These are phyloP conservation scores for Holotrichia oblita DNA, from an alignment of 1,140 invertebrate species.

Conservation along the genomic window DNA sequence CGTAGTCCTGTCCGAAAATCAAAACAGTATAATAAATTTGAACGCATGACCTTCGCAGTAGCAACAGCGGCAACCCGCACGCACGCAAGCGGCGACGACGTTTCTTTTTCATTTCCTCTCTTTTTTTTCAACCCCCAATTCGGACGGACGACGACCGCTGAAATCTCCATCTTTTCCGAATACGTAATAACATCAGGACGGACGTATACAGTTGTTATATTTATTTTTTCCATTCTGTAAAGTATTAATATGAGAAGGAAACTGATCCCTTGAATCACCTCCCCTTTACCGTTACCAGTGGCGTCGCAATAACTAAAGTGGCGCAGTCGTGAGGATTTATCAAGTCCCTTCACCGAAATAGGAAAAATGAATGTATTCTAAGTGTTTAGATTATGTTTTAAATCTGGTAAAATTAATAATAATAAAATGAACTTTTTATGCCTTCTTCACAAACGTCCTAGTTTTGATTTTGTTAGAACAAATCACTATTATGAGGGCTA, in stretches of 20 bases:
- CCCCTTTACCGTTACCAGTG: background rate
- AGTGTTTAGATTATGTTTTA: no score
- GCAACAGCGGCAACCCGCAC: no score
- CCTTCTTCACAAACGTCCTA: no score
- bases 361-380: no score
- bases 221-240: constrained; percentile 35
- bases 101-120: constrained; percentile 4
- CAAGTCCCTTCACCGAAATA: no score
- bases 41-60: constrained; percentile 3
- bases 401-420: no score
- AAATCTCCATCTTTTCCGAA: constrained; percentile 20
- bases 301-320: background rate
- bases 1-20: constrained; percentile 14
- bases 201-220: constrained; percentile 25
- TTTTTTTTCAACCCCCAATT: background rate
- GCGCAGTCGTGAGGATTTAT: no score
- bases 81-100: background rate
- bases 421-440: no score
- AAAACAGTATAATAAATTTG: constrained; percentile 29
- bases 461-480: no score
- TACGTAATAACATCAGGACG: constrained; percentile 24
- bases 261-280: constrained; percentile 16
- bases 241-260: constrained; percentile 33
- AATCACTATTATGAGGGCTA: no score
- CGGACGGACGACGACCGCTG: background rate